Conservation (phyloP, 2,888 invertebrate species). For the Terebella lapidaria region DNA sequence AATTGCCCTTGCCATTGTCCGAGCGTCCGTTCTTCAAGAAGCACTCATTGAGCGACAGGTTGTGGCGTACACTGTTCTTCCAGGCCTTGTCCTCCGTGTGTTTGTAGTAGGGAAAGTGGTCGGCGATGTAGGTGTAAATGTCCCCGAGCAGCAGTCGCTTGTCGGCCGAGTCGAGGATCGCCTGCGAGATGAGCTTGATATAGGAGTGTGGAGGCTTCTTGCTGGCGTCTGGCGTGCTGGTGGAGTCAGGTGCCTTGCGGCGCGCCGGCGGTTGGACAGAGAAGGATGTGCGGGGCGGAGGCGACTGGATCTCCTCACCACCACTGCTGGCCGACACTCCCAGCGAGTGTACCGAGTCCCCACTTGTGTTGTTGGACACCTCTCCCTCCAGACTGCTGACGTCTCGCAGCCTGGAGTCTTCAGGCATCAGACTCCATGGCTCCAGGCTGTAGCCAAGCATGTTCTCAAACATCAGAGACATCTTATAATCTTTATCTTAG, state of each 20-base stretch:
- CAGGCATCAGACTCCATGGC: too few relatives aligned
- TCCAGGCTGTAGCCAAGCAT: too few relatives aligned
- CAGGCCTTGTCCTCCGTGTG: conserved; percentile 40
- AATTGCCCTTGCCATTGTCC: conserved; percentile 90
- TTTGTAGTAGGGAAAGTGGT: conserved; percentile 42
- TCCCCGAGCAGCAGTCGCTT: conserved; percentile 45
- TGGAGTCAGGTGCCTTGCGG: not conserved
- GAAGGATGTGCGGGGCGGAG: not conserved
- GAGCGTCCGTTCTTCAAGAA: conserved; percentile 47
- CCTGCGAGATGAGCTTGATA: conserved; percentile 42
- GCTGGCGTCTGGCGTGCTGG: not conserved
- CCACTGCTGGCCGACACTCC: not conserved
- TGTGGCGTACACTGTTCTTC: conserved; percentile 50
- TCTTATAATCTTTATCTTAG: too few relatives aligned
- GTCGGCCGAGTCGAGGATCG: conserved; percentile 40
- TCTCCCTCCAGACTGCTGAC: not conserved
- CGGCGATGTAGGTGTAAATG: conserved; percentile 48
- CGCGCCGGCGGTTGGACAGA: too few relatives aligned
- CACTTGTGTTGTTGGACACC: not conserved
- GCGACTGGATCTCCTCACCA: conserved; percentile 4
- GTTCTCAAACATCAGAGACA: too few relatives aligned
- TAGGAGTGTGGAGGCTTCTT: not conserved
- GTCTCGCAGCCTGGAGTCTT: too few relatives aligned
- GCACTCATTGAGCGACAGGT: conserved; percentile 48
- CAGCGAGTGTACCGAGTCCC: not conserved